phyloP scores from a whole-genome alignment of 2,797 vertebrate species.

The Hephaestus fuliginosus region DNA sequence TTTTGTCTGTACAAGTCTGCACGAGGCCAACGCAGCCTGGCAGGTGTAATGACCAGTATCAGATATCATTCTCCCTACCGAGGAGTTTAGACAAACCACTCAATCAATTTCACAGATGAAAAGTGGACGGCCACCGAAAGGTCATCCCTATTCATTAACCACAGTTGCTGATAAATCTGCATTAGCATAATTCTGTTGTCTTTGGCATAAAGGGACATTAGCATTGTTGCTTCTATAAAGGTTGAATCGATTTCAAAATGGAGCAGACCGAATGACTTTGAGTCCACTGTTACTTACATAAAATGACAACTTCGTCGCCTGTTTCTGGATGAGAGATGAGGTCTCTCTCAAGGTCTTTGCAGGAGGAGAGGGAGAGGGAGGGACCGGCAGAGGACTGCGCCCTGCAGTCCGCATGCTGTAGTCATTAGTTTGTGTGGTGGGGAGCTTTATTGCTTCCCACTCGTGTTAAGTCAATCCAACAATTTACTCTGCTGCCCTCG shows the following conservation, averaged over 20 bases:
- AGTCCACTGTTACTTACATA: background rate
- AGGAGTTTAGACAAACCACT: conserved; percentile 54
- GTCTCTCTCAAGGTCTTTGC: conserved; percentile 38
- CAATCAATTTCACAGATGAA: conserved; percentile 58
- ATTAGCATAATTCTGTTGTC: conserved; percentile 59
- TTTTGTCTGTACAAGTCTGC: conserved; percentile 34
- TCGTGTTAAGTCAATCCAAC: conserved; percentile 79
- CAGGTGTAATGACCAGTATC: conserved; percentile 64
- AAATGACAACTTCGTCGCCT: conserved; percentile 44
- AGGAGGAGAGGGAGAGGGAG: conserved; percentile 16
- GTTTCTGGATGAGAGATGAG: conserved; percentile 31
- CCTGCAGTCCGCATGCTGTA: conserved; percentile 70
- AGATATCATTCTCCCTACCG: conserved; percentile 40
- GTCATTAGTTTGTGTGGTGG: conserved; percentile 76
- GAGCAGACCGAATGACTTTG: conserved; percentile 30
- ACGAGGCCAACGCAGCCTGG: conserved; percentile 19
- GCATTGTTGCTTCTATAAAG: conserved; percentile 20
- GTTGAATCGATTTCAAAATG: conserved; percentile 43
- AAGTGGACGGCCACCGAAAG: conserved; percentile 41
- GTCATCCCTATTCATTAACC: conserved; percentile 59
- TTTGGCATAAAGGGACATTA: conserved; percentile 31
- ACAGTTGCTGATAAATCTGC: conserved; percentile 35
- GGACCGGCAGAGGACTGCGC: conserved; percentile 13
- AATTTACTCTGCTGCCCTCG: conserved; percentile 64
- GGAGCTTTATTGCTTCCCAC: conserved; percentile 77